phyloP scores from a whole-genome alignment of 1,140 invertebrate genomes.

The Thrips palmi region DNA sequence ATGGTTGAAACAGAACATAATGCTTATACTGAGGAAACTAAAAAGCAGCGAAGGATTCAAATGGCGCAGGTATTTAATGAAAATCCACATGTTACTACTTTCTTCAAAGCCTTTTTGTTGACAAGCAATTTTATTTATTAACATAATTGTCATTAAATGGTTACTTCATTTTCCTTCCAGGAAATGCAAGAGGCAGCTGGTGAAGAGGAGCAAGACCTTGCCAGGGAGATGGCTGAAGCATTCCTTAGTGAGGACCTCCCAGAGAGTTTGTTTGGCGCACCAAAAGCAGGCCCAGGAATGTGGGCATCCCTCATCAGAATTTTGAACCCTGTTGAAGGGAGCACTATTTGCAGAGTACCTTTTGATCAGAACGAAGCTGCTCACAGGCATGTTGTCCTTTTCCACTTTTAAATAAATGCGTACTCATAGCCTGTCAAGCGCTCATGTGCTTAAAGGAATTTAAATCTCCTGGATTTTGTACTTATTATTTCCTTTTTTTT shows the following conservation, averaged over 20 bases:
- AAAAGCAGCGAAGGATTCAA: slow-evolving; percentile 68
- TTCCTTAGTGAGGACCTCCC: slow-evolving; percentile 90
- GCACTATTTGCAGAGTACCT: slow-evolving; percentile 57
- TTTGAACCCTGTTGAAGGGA: slow-evolving; percentile 74
- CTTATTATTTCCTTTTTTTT: slow-evolving; percentile 12
- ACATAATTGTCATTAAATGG: not conserved
- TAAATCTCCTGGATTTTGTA: slow-evolving; percentile 1
- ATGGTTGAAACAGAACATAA: slow-evolving; percentile 97
- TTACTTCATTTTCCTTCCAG: slow-evolving; percentile 26
- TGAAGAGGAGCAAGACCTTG: slow-evolving; percentile 84
- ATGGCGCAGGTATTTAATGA: slow-evolving; percentile 38
- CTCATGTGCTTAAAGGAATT: not conserved
- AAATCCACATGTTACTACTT: not conserved
- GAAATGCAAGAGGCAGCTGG: slow-evolving; percentile 95
- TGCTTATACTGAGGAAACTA: slow-evolving; percentile 93
- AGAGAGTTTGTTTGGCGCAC: slow-evolving; percentile 83
- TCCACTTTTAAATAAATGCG: not conserved
- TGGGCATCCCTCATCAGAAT: slow-evolving; percentile 93
- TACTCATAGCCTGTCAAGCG: not conserved
- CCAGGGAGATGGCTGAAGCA: slow-evolving; percentile 90
- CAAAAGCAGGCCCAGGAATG: slow-evolving; percentile 87
- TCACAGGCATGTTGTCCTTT: slow-evolving; percentile 42
- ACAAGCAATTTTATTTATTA: too few relatives aligned
- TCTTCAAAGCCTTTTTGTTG: too few relatives aligned
- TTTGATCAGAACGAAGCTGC: slow-evolving; percentile 96